These are phyloP conservation scores for Natrix natrix DNA, from an alignment of 2,797 vertebrate genomes.

Conservation along the genomic window DNA sequence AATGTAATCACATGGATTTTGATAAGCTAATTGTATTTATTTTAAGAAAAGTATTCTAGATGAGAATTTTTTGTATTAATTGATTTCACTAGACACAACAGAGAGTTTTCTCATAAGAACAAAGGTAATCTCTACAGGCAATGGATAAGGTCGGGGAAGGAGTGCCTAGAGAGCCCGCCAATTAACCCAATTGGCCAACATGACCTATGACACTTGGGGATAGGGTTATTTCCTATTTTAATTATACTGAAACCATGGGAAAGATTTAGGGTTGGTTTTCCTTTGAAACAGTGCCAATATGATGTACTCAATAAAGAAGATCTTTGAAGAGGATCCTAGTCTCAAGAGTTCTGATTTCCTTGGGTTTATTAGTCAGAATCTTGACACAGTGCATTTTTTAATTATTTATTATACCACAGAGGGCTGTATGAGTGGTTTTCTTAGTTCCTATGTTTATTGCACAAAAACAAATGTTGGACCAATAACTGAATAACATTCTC, in stretches of 20 bases:
- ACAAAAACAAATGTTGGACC: neutral
- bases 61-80: neutral
- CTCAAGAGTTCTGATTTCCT: neutral
- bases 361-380: neutral
- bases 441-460: conserved; percentile 36
- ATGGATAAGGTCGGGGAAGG: neutral
- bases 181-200: neutral
- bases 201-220: neutral
- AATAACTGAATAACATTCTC: neutral
- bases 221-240: neutral
- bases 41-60: neutral
- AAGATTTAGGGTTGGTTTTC: neutral
- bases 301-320: neutral
- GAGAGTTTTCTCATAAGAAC: no score
- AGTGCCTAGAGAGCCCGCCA: neutral
- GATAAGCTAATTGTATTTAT: neutral
- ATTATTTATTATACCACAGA: conserved; percentile 17
- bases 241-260: neutral
- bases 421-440: conserved; percentile 8
- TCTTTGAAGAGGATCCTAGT: neutral
- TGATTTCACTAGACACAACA: neutral
- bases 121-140: no score
- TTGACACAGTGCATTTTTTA: conserved; percentile 47
- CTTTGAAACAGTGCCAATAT: neutral
- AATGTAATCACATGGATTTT: neutral